Evolutionary conservation across 2,888 invertebrate genomes (phyloP).

Genomic region (Magallana nippona): DNA sequence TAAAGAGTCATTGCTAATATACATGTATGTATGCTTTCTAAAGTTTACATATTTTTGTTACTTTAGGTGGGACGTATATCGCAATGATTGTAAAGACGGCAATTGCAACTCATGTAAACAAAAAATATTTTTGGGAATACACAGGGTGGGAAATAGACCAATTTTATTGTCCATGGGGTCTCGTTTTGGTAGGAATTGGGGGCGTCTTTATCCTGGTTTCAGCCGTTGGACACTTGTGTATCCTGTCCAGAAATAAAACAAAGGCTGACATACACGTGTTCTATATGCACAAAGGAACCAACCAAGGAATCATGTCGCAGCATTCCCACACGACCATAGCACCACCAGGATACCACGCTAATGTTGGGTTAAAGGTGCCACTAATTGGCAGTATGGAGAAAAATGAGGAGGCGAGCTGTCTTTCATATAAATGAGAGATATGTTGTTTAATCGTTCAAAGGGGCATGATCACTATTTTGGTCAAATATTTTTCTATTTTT

Average conservation of each 20-base stretch:
- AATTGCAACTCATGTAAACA: neutral
- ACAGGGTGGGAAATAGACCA: neutral
- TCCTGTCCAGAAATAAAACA: constrained; percentile 31
- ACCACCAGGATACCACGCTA: constrained; percentile 12
- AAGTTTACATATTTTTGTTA: no score
- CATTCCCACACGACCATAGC: neutral
- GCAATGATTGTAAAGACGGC: neutral
- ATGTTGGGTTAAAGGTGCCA: no score
- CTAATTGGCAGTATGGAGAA: no score
- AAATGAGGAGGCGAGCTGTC: no score
- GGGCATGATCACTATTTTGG: no score
- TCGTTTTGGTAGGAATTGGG: constrained; percentile 18
- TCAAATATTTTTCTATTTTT: no score
- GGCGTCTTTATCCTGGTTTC: constrained; percentile 34
- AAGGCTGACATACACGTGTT: constrained; percentile 23
- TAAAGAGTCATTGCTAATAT: no score
- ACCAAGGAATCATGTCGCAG: constrained; percentile 3
- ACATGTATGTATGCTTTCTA: no score
- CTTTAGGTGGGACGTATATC: neutral
- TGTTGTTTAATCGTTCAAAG: no score
- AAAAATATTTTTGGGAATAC: neutral
- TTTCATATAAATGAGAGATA: no score
- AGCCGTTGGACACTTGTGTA: constrained; percentile 32
- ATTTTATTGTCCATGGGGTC: constrained; percentile 33
- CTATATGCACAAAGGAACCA: constrained; percentile 22